Conservation (phyloP, 2,113 vertebrate genomes). For the Ctenomys sociabilis region DNA sequence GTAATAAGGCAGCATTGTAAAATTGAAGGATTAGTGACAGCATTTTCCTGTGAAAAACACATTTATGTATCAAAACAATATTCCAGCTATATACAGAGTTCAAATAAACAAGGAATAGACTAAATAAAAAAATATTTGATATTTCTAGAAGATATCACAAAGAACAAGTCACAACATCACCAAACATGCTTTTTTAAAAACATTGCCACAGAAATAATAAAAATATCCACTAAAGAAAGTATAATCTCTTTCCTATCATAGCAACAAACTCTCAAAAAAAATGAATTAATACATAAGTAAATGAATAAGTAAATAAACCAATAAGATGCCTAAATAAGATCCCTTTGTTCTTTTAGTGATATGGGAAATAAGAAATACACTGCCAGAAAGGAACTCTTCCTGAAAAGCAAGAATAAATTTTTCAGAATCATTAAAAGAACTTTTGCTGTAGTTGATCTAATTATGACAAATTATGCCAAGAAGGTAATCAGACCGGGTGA, state of each 20-base stretch:
- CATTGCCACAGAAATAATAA: not conserved
- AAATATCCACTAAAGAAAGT: not conserved
- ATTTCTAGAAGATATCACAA: not conserved
- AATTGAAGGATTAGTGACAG: not conserved
- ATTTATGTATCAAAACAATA: conserved; percentile 2
- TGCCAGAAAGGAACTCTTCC: not conserved
- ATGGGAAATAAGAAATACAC: not conserved
- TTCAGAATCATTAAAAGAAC: conserved; percentile 25
- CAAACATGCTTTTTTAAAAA: not conserved
- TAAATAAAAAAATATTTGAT: not conserved
- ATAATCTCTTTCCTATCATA: not conserved
- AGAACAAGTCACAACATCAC: not conserved
- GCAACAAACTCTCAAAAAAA: not conserved
- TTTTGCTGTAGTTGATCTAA: not conserved
- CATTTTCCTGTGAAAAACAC: not conserved
- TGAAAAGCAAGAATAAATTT: conserved; percentile 16
- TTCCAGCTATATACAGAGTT: not conserved
- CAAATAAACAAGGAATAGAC: not conserved
- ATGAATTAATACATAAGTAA: no score
- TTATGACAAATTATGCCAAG: not conserved
- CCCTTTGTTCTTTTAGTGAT: not conserved
- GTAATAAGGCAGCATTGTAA: not conserved
- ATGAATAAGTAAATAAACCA: no score
- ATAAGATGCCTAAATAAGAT: no score
- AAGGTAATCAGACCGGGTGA: not conserved